Conservation (phyloP, 2,113 vertebrate species). For the Hyaena hyaena region DNA sequence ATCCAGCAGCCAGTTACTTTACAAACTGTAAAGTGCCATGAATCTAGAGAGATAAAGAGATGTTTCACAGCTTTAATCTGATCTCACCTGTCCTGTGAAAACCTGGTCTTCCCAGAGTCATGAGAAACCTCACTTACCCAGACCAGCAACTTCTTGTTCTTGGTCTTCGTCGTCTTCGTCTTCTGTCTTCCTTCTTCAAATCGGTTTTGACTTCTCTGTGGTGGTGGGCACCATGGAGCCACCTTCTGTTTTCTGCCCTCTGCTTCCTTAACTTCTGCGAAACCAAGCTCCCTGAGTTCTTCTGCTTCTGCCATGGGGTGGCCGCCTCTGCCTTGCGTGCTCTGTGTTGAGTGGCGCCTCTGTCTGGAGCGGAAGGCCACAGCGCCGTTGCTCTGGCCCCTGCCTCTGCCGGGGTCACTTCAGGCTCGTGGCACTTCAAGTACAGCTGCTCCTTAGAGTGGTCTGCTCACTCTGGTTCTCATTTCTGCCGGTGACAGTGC, state of each 20-base stretch:
- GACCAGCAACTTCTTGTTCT: background rate
- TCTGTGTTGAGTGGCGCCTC: background rate
- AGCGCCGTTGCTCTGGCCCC: background rate
- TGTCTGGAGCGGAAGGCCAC: too few relatives aligned
- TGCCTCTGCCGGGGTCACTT: background rate
- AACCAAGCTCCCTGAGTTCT: background rate
- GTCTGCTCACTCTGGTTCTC: background rate
- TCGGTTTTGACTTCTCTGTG: background rate
- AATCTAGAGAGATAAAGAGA: background rate
- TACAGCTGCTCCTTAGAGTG: fast-evolving
- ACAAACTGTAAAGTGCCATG: background rate
- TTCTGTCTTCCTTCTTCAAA: background rate
- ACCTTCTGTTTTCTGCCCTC: background rate
- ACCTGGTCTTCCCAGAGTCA: background rate
- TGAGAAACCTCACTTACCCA: background rate
- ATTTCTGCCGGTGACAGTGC: background rate
- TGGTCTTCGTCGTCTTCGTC: too few relatives aligned
- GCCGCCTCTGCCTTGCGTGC: background rate
- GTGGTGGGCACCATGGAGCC: background rate
- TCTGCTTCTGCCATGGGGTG: background rate
- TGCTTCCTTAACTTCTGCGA: background rate
- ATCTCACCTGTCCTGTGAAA: background rate
- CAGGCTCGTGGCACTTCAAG: background rate
- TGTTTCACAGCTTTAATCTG: background rate
- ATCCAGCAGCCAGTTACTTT: background rate